Evolutionary conservation across 2,113 vertebrate genomes (phyloP).

Genomic region (Muntiacus muntjak): DNA sequence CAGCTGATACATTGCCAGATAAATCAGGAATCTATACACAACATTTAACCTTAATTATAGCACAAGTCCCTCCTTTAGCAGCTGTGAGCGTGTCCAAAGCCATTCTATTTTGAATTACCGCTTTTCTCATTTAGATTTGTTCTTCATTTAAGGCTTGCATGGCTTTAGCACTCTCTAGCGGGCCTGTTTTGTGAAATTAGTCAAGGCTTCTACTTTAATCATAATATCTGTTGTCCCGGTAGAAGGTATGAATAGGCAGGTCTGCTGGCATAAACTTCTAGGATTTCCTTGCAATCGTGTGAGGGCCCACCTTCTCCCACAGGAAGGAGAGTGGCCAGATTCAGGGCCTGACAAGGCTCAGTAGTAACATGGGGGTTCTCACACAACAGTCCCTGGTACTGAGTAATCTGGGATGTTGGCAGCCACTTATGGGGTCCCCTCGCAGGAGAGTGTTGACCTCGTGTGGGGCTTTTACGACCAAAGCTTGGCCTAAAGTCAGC

Average conservation of each 20-base stretch:
- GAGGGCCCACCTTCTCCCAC: too few species aligned
- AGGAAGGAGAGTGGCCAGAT: too few species aligned
- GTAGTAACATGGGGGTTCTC: background rate
- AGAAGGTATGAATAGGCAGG: background rate
- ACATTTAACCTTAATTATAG: background rate
- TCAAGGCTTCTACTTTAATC: background rate
- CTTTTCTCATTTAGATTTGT: background rate
- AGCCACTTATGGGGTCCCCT: background rate
- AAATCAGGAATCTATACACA: background rate
- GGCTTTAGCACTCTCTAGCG: background rate
- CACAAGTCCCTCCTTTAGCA: background rate
- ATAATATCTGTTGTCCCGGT: background rate
- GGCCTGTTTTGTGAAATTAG: background rate
- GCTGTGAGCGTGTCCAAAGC: background rate
- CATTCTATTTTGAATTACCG: background rate
- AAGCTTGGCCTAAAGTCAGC: background rate
- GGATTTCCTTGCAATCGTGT: too few species aligned
- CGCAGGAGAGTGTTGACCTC: background rate
- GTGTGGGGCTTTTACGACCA: background rate
- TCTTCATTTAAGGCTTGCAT: background rate
- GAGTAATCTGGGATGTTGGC: background rate
- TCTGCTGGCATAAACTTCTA: too few species aligned
- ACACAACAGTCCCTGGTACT: background rate
- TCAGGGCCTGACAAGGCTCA: too few species aligned
- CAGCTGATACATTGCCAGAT: background rate